These are phyloP conservation scores for Danio jaintianensis DNA, from an alignment of 2,797 vertebrate genomes.

Conservation along the genomic window DNA sequence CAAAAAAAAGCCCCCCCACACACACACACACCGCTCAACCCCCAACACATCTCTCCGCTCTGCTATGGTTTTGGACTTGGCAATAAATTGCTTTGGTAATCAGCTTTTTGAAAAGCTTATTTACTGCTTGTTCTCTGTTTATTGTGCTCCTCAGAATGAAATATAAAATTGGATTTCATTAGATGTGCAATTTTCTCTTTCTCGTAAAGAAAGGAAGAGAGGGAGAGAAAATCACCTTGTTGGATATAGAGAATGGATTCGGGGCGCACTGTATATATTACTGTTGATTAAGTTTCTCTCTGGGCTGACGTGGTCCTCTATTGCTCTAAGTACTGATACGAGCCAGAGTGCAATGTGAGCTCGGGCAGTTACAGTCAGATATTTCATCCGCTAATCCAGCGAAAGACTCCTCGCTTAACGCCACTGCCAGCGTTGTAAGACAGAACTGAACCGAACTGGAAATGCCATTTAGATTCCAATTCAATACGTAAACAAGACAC, in stretches of 20 bases:
- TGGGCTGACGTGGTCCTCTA: constrained; percentile 67
- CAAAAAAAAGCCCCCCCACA: constrained; percentile 50
- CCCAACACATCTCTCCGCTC: constrained; percentile 73
- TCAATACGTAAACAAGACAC: constrained; percentile 5
- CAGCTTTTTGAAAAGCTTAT: constrained; percentile 88
- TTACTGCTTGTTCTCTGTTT: constrained; percentile 86
- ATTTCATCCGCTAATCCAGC: constrained; percentile 52
- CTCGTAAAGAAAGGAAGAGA: constrained; percentile 71
- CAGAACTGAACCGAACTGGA: constrained; percentile 8
- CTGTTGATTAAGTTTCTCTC: constrained; percentile 73
- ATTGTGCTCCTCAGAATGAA: constrained; percentile 84
- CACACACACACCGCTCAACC: constrained; percentile 42
- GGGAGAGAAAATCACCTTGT: constrained; percentile 72
- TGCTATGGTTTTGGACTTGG: constrained; percentile 78
- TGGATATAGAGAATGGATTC: constrained; percentile 74
- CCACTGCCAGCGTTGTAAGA: constrained; percentile 1
- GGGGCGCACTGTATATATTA: constrained; percentile 72
- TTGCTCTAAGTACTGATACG: constrained; percentile 58
- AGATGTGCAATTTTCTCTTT: constrained; percentile 82
- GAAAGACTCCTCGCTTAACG: constrained; percentile 19
- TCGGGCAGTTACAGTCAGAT: constrained; percentile 47
- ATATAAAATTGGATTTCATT: constrained; percentile 86
- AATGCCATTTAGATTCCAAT: neutral
- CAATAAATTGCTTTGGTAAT: constrained; percentile 87
- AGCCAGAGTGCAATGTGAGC: constrained; percentile 61